Conservation (phyloP, 2,888 invertebrate species). For the Atherix ibis region DNA sequence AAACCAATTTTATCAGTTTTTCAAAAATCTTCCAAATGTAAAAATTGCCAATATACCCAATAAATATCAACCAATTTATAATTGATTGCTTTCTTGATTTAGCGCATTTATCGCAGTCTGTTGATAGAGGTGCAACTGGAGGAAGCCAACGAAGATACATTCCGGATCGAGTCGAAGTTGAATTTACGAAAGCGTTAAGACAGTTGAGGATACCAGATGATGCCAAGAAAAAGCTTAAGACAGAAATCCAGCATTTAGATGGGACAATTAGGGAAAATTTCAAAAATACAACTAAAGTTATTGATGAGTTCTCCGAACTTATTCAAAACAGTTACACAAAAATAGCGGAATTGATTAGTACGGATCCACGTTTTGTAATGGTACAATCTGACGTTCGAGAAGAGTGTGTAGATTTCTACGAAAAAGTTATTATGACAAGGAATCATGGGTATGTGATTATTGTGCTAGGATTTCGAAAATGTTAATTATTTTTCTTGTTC, state of each 20-base stretch:
- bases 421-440: constrained; percentile 83
- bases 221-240: constrained; percentile 27
- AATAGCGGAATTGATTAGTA: constrained; percentile 24
- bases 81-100: too few species aligned
- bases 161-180: constrained; percentile 24
- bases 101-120: neutral
- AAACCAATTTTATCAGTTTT: constrained; percentile 25
- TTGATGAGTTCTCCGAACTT: constrained; percentile 77
- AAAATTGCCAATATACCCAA: too few species aligned
- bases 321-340: constrained; percentile 73
- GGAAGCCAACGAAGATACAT: too few species aligned
- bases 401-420: constrained; percentile 77
- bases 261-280: constrained; percentile 24
- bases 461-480: neutral
- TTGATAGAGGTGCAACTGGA: too few species aligned
- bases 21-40: constrained; percentile 19
- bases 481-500: neutral
- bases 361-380: constrained; percentile 24
- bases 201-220: constrained; percentile 29
- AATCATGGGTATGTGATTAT: constrained; percentile 53
- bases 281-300: constrained; percentile 25
- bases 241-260: constrained; percentile 28
- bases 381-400: constrained; percentile 51
- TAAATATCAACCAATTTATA: too few species aligned
- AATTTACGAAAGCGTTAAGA: constrained; percentile 23